Evolutionary conservation across 2,797 vertebrate species (phyloP).

Genomic region (Acanthiza pusilla): DNA sequence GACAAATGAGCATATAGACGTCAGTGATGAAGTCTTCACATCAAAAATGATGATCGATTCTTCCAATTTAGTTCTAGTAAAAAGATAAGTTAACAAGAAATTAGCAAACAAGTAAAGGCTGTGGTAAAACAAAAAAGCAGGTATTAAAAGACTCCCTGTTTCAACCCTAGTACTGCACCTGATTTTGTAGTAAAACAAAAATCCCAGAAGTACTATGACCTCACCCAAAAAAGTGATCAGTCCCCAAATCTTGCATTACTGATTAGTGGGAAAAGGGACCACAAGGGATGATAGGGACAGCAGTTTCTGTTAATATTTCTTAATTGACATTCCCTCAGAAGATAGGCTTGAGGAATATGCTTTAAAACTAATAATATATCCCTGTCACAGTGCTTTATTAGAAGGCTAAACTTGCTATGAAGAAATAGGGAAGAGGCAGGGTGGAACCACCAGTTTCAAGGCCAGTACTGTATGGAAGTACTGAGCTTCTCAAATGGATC

Average conservation of each 20-base stretch:
- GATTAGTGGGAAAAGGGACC: background rate
- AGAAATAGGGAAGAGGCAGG: background rate
- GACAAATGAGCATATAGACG: background rate
- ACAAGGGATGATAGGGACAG: background rate
- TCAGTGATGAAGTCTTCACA: background rate
- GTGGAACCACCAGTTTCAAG: background rate
- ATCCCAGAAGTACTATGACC: background rate
- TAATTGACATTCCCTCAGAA: background rate
- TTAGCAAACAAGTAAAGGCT: background rate
- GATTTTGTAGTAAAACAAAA: background rate
- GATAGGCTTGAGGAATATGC: background rate
- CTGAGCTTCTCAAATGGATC: background rate
- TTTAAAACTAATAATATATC: background rate
- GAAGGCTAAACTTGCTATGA: background rate
- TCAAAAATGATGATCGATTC: background rate
- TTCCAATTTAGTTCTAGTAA: background rate
- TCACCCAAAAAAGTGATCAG: background rate
- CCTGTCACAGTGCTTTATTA: background rate
- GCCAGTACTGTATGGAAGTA: background rate
- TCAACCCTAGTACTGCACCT: background rate
- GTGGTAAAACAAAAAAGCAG: background rate
- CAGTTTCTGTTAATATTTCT: background rate
- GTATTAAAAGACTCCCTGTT: background rate
- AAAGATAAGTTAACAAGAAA: background rate
- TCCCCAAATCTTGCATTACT: background rate